Evolutionary conservation across 2,113 vertebrate genomes (phyloP).

Genomic region (Eulacestoma nigropectus): DNA sequence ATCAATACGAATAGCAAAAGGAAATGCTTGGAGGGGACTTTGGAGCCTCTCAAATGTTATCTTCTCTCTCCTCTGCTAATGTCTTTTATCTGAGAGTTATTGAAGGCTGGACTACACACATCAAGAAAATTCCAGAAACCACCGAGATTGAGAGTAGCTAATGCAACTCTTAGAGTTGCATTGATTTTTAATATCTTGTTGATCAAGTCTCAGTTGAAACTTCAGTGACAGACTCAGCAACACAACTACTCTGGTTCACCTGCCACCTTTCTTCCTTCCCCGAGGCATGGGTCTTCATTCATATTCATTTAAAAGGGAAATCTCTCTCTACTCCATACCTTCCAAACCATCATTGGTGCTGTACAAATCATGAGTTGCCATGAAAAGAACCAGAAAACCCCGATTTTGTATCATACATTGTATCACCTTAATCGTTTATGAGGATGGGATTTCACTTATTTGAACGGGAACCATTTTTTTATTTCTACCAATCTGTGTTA

Average conservation of each 20-base stretch:
- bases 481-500: background rate
- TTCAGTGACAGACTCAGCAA: background rate
- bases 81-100: background rate
- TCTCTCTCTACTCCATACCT: background rate
- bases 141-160: background rate
- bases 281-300: background rate
- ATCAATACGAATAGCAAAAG: background rate
- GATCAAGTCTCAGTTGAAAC: background rate
- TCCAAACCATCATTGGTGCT: background rate
- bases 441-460: background rate
- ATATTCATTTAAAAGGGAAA: background rate
- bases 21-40: background rate
- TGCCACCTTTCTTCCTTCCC: background rate
- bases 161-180: background rate
- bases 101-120: background rate
- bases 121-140: background rate
- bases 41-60: background rate
- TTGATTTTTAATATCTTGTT: background rate
- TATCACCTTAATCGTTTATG: background rate
- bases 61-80: background rate
- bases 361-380: background rate
- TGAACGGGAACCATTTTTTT: background rate
- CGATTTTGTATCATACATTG: background rate
- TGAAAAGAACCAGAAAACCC: background rate
- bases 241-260: background rate